Base-by-base conservation (phyloP, 2,113 vertebrate species). In the Bos taurus region DNA sequence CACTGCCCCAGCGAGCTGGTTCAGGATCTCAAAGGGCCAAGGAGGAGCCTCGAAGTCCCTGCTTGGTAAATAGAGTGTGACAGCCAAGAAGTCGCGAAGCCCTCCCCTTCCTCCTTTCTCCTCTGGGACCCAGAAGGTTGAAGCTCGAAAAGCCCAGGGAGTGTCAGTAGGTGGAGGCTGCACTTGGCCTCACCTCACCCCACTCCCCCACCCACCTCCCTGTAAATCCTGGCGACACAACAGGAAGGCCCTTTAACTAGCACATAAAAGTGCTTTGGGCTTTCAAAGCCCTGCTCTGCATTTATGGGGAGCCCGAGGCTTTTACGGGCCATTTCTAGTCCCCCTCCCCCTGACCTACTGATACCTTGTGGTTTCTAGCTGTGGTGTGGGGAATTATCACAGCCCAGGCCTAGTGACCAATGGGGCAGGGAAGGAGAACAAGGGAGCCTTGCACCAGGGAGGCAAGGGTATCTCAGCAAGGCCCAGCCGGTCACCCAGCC, bases 211-310 rank as follows among this genome's bases (percentile, higher is more conserved):
- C 86, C 71, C 43, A 19, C 54, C 17, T 93, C 97, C 97, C 80
- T 84, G 56, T 98, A 98, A 98, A 98, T 92, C 74, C 97, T 92
- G 92, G 83, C 12, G 19, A 95, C 96, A 82, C 97, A 94, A 98
- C 97, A 97, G 97, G 96, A 98, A 98, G 54, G 83, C 97, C 96
- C 96, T 98, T 98, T 98, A 98, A 98, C 97, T 95, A 90, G 96
- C 94, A 98, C 92, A 97, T 98, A 97, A 98, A 98, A 98, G 94
- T 78, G 64, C 74, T 95, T 74, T 77, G 93, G 80, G 95, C 83
- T 98, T 97, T 97, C 97, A 98, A 97, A 98, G 97, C 71, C 94
- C 88, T n/a, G 52, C 87, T 93, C 94, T 40, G 82, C 40, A 15
- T 97, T 98, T 98, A 98, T 56, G 43, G 93, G 89, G 84, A 92